Base-by-base conservation (phyloP, 2,113 vertebrate species). In the Dipodomys stephensi region DNA sequence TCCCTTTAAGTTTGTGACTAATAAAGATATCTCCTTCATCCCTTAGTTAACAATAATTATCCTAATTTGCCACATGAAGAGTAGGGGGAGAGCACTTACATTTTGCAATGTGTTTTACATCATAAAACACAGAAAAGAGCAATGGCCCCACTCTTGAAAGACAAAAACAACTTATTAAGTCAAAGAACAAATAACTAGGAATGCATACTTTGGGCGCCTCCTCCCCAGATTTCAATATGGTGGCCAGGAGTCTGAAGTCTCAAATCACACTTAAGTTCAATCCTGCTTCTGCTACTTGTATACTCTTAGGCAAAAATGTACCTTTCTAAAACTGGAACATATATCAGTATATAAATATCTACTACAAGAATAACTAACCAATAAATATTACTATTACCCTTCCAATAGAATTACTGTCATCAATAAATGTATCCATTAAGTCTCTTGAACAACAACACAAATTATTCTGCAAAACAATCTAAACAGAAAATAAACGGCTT, bases 31-130 rank as follows among this genome's bases (percentile, higher is more conserved):
- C 94, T 90, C 90, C 94, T 69, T 95, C 86, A 85, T 88, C 62
- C 23, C 65, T 93, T 95, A 96, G 96, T 69, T 91, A 97, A 96
- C 77, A 91, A 92, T 77, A 91, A 95, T 95, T 92, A 91, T 90
- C 89, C 88, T 87, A 95, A 96, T 96, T 96, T 93, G 78, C 74
- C 80, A 94, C 76, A 91, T 28, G 60, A 90, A 91, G 72, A 79
- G 62, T 91, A 73, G 65, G 30, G 39, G 35, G 3, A 69, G 87
- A 39, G 68, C 67, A 94, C 19, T 95, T 84, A 88, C 0, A 76
- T 92, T 90, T 39, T 83, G 60, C n/a, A 93, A 69, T n/a, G 71
- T 96, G 49, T 74, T 95, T 95, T 88, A 60, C 79, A 84, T 82
- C 22, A 0, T 35, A 49, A 39, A 91, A 95, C 30, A 74, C 49